Evolutionary conservation across 2,113 vertebrate species (phyloP).

Genomic region (Sceloporus tristichus): DNA sequence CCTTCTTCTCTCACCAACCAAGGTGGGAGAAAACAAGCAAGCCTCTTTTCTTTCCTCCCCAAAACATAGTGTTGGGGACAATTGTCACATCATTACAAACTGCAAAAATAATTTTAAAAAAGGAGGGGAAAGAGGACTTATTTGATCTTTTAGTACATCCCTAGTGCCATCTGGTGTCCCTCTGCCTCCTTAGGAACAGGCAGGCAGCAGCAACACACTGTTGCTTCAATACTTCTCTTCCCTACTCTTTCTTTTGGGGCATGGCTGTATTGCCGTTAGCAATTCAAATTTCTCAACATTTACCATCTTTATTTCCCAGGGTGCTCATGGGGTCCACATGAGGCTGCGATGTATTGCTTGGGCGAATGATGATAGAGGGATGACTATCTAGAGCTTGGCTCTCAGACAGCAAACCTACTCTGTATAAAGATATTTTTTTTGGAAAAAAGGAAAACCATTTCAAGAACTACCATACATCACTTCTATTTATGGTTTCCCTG

Average conservation of each 20-base stretch:
- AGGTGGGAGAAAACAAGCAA: too few relatives aligned
- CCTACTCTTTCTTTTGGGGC: too few relatives aligned
- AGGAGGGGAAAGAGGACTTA: neutral
- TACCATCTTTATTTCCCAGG: neutral
- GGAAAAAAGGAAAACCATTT: neutral
- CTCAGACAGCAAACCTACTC: neutral
- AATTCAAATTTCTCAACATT: neutral
- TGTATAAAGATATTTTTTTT: neutral
- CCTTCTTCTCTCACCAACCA: too few relatives aligned
- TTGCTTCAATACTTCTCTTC: neutral
- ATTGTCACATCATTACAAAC: too few relatives aligned
- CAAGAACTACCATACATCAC: neutral
- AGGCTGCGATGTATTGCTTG: neutral
- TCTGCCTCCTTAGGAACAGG: neutral
- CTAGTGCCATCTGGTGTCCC: neutral
- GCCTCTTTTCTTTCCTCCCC: too few relatives aligned
- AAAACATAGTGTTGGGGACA: too few relatives aligned
- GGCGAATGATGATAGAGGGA: too few relatives aligned
- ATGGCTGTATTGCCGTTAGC: neutral
- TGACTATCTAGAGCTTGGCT: neutral
- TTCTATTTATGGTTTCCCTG: neutral
- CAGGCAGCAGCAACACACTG: neutral
- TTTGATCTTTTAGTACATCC: neutral
- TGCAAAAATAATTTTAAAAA: neutral
- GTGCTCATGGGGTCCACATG: too few relatives aligned